Base-by-base conservation (phyloP, 2,888 invertebrate species). In the Corbicula japonica region DNA sequence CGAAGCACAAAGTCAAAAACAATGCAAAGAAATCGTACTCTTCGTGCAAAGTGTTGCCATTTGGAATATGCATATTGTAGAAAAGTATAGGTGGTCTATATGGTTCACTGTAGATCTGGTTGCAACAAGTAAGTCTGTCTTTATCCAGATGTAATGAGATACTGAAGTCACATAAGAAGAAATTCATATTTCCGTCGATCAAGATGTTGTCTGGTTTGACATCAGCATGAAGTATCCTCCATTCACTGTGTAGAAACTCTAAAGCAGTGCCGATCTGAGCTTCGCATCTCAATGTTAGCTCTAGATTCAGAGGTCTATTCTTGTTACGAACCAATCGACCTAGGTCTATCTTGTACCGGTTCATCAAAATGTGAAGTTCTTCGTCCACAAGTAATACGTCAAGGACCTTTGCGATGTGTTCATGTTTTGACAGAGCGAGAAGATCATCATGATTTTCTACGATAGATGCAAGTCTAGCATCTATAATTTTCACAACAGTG, bases 31-130 rank as follows among this genome's bases (percentile, higher is more conserved):
- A 54, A 32, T 54, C 54, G 18, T 30, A 54, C 10, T 32, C 26
- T 12, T 4, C n/a, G n/a, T 32, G 23, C 2, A 54, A 6, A 8
- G 4, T 21, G 28, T 12, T 4, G 1, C 26, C 32, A 23, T 28
- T 5, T 26, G 2, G 6, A 10, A 54, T n/a, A 6, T 32, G 28
- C 6, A 5, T 12, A 15, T 28, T 54, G 54, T 54, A 54, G 28
- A 54, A 54, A 6, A 54, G 18, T 28, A 54, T 54, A 6, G 54
- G 54, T 54, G 54, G 54, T 54, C 54, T 26, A 28, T 12, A 54
- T 15, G n/a, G 28, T 4, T 30, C n/a, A 1, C 26, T 26, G 54
- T 54, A 54, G n/a, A 54, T 30, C 28, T 18, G 5, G 28, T 54
- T 54, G 28, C 30, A 21, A 12, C 28, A 6, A n/a, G 28, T 54